phyloP scores from a whole-genome alignment of 2,113 vertebrate genomes.

The Eulacestoma nigropectus region DNA sequence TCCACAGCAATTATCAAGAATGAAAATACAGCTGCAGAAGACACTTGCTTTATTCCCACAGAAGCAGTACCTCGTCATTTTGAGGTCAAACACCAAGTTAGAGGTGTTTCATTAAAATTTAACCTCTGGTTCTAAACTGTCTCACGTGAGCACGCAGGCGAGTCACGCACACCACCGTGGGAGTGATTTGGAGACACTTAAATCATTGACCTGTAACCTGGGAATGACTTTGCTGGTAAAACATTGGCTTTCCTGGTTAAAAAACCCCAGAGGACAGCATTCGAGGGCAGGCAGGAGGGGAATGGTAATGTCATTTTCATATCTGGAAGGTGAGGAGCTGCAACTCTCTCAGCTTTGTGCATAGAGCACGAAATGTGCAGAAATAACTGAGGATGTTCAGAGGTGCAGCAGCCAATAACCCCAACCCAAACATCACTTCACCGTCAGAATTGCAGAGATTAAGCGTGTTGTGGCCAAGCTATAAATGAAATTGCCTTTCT shows the following conservation, averaged over 20 bases:
- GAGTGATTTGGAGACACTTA: neutral
- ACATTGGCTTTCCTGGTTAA: neutral
- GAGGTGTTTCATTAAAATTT: constrained; percentile 52
- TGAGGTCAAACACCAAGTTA: neutral
- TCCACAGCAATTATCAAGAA: neutral
- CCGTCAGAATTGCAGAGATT: neutral
- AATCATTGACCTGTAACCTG: constrained; percentile 19
- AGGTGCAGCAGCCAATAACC: neutral
- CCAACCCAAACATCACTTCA: neutral
- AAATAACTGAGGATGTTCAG: neutral
- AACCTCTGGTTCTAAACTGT: neutral
- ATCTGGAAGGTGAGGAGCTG: neutral
- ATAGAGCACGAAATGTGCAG: neutral
- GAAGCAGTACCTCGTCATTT: neutral
- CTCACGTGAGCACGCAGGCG: neutral
- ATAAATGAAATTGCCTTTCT: neutral
- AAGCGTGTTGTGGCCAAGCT: neutral
- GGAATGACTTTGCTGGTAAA: constrained; percentile 25
- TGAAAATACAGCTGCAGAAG: neutral
- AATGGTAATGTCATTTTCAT: neutral
- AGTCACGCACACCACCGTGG: neutral
- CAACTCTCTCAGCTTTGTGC: neutral
- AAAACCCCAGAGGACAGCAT: neutral
- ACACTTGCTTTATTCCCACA: neutral
- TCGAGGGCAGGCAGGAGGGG: neutral